These are phyloP conservation scores for Tauraco erythrolophus DNA, from an alignment of 2,113 vertebrate species.

Conservation along the genomic window DNA sequence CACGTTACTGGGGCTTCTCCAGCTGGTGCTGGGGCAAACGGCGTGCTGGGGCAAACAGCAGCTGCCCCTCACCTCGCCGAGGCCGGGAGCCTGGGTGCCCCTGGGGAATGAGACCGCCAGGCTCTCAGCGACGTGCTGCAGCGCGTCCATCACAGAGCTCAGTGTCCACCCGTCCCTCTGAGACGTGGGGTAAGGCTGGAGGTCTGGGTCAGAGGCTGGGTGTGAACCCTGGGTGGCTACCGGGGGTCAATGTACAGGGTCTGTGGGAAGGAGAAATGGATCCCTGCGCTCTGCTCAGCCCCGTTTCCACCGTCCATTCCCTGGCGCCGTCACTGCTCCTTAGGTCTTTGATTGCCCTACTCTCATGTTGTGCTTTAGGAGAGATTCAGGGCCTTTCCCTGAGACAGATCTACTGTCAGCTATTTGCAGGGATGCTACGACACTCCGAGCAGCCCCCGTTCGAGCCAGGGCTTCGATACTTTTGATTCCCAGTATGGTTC, in stretches of 20 bases:
- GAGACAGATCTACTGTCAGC: background rate
- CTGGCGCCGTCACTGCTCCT: background rate
- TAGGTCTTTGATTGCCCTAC: background rate
- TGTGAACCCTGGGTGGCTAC: background rate
- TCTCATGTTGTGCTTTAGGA: background rate
- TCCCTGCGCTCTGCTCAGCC: background rate
- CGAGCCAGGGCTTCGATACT: accelerated
- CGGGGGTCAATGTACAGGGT: background rate
- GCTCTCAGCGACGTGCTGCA: background rate
- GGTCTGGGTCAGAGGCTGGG: background rate
- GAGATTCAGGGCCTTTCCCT: background rate
- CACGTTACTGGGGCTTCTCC: constrained; percentile 57
- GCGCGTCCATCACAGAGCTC: background rate
- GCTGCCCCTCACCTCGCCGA: constrained; percentile 12
- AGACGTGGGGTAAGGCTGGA: background rate
- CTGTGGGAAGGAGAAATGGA: background rate
- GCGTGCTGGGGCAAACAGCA: constrained; percentile 21
- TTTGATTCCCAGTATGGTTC: background rate
- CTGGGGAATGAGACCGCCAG: background rate
- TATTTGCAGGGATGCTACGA: accelerated
- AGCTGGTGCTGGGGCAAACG: constrained; percentile 44
- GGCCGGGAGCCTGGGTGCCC: background rate
- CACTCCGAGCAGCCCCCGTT: background rate
- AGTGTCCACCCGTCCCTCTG: background rate
- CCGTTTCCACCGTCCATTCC: background rate